phyloP scores from a whole-genome alignment of 2,888 invertebrate genomes.

The Pristionchus exspectatus region DNA sequence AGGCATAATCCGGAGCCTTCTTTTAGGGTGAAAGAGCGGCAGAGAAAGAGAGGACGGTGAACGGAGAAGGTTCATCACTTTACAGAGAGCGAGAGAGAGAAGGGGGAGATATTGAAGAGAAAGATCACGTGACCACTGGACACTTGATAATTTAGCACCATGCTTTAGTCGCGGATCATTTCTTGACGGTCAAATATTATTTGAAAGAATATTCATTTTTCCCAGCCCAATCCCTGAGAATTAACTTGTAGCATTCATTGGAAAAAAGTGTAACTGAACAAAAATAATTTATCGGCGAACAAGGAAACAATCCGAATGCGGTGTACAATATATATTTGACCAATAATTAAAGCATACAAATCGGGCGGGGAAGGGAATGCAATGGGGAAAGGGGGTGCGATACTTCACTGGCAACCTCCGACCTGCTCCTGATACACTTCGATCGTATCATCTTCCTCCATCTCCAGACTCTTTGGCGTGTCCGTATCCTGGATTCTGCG shows the following conservation, averaged over 20 bases:
- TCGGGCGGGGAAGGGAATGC: background rate
- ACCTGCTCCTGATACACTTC: slow-evolving; percentile 80
- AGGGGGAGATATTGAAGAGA: background rate
- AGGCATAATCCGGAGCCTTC: background rate
- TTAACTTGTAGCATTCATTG: background rate
- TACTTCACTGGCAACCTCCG: slow-evolving; percentile 60
- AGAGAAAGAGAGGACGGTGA: background rate
- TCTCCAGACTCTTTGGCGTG: slow-evolving; percentile 84
- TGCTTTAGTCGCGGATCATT: too few relatives aligned
- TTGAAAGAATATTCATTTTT: too few relatives aligned
- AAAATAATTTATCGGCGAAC: background rate
- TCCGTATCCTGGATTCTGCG: slow-evolving; percentile 86
- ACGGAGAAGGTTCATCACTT: background rate
- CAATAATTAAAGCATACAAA: background rate
- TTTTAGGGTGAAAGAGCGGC: background rate
- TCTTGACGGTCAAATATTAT: too few relatives aligned
- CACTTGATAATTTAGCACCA: too few relatives aligned
- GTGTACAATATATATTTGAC: background rate
- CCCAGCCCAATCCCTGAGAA: too few relatives aligned
- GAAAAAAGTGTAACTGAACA: background rate
- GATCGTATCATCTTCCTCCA: slow-evolving; percentile 87
- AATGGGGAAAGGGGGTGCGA: background rate
- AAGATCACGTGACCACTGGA: background rate
- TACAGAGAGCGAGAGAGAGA: background rate
- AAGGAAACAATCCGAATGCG: background rate